Conservation (phyloP, 2,797 vertebrate species). For the Martes flavigula region DNA sequence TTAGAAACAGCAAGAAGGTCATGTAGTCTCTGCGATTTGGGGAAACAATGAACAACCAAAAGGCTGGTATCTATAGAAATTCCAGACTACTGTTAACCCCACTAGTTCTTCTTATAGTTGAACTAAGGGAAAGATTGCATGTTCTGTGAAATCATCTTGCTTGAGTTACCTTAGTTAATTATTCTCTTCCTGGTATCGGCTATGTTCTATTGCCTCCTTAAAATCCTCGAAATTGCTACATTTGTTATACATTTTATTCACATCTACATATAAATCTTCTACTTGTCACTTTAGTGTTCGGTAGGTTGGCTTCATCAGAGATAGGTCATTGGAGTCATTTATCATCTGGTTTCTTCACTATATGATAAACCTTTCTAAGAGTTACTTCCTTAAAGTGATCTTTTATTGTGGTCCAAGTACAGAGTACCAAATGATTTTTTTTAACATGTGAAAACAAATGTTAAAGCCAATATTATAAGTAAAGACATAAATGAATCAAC, state of each 20-base stretch:
- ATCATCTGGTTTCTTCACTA: neutral
- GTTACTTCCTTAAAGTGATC: neutral
- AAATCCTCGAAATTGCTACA: neutral
- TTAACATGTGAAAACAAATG: neutral
- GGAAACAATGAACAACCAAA: conserved; percentile 3
- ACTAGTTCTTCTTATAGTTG: neutral
- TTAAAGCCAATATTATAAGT: neutral
- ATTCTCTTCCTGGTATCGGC: neutral
- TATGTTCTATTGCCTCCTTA: neutral
- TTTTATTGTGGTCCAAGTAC: neutral
- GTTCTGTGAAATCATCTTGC: neutral
- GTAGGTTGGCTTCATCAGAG: neutral
- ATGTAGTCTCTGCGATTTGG: neutral
- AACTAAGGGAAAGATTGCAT: neutral
- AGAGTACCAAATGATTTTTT: neutral
- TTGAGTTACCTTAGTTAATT: neutral
- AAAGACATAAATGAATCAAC: neutral
- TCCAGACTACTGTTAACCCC: neutral
- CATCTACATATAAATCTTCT: neutral
- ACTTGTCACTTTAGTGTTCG: neutral
- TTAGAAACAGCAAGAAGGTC: conserved; percentile 43
- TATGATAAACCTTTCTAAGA: neutral
- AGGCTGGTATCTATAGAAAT: conserved; percentile 28
- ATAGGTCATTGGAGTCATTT: neutral
- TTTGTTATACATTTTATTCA: neutral